Evolutionary conservation across 2,888 invertebrate genomes (phyloP), one percentile per base, ranked within the genome.

Genomic region (Idaea dimidiata): DNA sequence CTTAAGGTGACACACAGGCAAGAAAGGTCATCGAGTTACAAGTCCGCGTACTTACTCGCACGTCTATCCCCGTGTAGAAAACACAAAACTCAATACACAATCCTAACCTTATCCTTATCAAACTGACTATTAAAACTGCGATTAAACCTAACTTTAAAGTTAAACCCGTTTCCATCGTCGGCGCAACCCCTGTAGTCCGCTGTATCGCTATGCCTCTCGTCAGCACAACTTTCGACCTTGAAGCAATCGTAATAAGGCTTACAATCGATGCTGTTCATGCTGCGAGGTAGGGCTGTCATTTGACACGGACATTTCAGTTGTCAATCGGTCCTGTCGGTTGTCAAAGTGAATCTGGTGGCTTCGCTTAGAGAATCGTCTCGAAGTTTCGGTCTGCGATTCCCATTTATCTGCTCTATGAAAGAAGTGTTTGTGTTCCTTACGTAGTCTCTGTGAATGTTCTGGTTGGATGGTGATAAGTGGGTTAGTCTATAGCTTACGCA

Each of bases 201-300:
- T 58, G 68, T 83, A 64, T 91, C 91, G 72, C 91, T 90, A 43
- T 88, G 85, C 60, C 88, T 76, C 62, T 89, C 89, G 1, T 84
- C 83, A 6, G 79, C 73, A 54, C 66, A 70, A 65, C 67, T 74
- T 1, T 74, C 73, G 66, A 75, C 85, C 68, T 90, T 89, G 66
- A 91, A 91, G 60, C 91, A 91, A 78, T 91, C 92, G 68, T 90
- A 92, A 62, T 91, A 84, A 31, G 91, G 91, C 71, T 91, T 90
- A 70, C 90, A 89, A 75, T 89, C 89, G 67, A 90, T 88, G 67
- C 87, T 89, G 70, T 91, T 90, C 0, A 89, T 88, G 68, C 88
- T 88, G 63, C 86, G 81, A 85, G 88, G 61, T 24, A 87, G 78
- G 61, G 80, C 86, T 58, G 84, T 83, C 65, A 84, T 84, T 56